phyloP scores from a whole-genome alignment of 2,797 vertebrate genomes.

The Onychomys arenicola region DNA sequence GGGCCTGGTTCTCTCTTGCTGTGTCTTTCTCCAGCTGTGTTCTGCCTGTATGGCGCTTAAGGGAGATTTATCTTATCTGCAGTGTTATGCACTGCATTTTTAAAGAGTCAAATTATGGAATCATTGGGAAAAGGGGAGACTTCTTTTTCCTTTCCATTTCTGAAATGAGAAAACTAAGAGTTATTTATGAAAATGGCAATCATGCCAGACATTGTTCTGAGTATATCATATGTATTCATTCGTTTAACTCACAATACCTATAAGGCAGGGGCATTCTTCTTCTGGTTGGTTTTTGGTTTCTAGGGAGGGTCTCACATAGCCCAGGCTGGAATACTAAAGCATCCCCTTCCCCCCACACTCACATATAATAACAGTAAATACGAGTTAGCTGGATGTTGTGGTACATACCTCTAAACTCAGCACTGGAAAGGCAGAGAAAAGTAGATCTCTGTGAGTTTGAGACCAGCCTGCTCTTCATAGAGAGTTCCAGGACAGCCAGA shows the following conservation, averaged over 20 bases:
- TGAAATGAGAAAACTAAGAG: conserved; percentile 23
- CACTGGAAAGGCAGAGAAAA: background rate
- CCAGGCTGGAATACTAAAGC: background rate
- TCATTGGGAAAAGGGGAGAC: background rate
- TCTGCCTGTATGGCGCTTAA: background rate
- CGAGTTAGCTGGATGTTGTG: too few relatives aligned
- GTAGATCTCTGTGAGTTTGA: background rate
- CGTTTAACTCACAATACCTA: background rate
- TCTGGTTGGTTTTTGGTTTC: background rate
- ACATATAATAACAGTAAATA: background rate
- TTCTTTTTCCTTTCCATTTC: conserved; percentile 42
- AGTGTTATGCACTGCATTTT: background rate
- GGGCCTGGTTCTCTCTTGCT: rapidly evolving
- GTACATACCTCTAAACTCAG: background rate
- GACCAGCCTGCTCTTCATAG: background rate
- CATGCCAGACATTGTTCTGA: background rate
- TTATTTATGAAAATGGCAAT: background rate
- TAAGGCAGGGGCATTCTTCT: background rate
- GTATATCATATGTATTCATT: background rate
- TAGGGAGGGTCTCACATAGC: background rate
- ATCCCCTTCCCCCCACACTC: background rate
- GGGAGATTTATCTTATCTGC: conserved; percentile 9
- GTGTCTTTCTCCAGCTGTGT: background rate
- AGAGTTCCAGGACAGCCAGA: background rate
- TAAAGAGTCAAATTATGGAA: conserved; percentile 20